phyloP scores from a whole-genome alignment of 1,140 invertebrate species.

The Catajapyx aquilonaris region DNA sequence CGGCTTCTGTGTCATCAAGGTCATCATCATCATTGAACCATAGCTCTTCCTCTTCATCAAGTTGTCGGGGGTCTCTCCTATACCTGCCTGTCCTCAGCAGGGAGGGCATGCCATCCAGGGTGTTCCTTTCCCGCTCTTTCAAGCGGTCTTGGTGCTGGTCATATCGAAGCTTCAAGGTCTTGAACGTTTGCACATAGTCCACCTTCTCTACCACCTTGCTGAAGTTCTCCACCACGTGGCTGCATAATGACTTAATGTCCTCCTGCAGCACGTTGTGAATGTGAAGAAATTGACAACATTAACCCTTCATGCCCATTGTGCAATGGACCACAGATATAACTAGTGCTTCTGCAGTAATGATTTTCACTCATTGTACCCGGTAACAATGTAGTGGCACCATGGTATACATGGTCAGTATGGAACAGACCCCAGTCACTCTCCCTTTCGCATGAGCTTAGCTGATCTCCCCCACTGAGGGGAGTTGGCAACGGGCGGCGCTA shows the following conservation, averaged over 20 bases:
- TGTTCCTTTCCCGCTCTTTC: conserved; percentile 61
- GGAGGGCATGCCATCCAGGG: too few species aligned
- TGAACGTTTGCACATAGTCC: conserved; percentile 94
- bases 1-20: conserved; percentile 51
- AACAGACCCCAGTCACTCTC: too few species aligned
- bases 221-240: conserved; percentile 86
- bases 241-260: conserved; percentile 86
- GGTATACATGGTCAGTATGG: too few species aligned
- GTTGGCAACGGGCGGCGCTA: too few species aligned
- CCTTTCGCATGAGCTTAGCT: too few species aligned
- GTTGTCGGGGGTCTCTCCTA: conserved; percentile 68
- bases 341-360: too few species aligned
- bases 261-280: conserved; percentile 52
- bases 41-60: conserved; percentile 95
- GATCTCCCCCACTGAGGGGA: too few species aligned
- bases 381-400: too few species aligned
- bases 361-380: too few species aligned
- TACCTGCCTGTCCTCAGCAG: conserved; percentile 60
- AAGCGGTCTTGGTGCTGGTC: conserved; percentile 85
- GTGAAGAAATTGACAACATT: conserved; percentile 8
- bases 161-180: conserved; percentile 70
- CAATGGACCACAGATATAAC: too few species aligned
- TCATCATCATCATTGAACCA: conserved; percentile 98
- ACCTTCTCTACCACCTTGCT: conserved; percentile 80
- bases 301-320: too few species aligned